Evolutionary conservation across 1,140 invertebrate species (phyloP), one percentile per base, ranked within the genome.

Genomic region (Vollenhovia emeryi): DNA sequence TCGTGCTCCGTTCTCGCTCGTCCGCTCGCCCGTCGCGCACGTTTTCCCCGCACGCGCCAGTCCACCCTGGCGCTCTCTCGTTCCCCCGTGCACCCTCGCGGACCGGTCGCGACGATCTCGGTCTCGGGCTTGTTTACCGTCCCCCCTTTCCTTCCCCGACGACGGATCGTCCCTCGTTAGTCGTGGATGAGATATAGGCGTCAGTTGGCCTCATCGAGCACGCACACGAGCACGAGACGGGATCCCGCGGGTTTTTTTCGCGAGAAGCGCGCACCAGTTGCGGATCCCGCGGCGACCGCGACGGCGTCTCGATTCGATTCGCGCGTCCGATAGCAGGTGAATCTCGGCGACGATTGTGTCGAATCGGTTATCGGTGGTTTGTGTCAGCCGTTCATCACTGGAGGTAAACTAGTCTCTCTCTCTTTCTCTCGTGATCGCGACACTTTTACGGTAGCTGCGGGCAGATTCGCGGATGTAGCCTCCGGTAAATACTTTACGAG

Each of bases 171-270:
- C 11, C 21, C 8, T 48, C 21, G 60, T 68, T 30, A 33, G 8
- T 68, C 43, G 43, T 52, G 30, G 76, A 79, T 79, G 62, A 79
- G 33, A 79, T 6, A 36, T 18, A 79, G 45, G 5, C 43, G 15
- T 52, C 4, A 9, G 48, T 78, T 78, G 18, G 43, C 48, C 76
- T 79, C 48, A 33, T 66, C 62, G 45, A 68, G 6, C 8, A 40
- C 30, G 48, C 52, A 75, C 52, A 75, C 52, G 36, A 33, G 45
- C 13, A 45, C 6, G 40, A 60, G 6, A 30, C 24, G 57, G 40
- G 33, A 64, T 64, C 24, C n/a, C 43, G 62, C 57, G 40, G 15
- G 8, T 36, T 13, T n/a, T n/a, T n/a, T n/a, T 33, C 36, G 18
- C 40, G 30, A 68, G n/a, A 68, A 3, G 18, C 11, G 27, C 13